These are phyloP conservation scores for Timandra comae DNA, from an alignment of 2,888 invertebrate genomes.

Conservation along the genomic window DNA sequence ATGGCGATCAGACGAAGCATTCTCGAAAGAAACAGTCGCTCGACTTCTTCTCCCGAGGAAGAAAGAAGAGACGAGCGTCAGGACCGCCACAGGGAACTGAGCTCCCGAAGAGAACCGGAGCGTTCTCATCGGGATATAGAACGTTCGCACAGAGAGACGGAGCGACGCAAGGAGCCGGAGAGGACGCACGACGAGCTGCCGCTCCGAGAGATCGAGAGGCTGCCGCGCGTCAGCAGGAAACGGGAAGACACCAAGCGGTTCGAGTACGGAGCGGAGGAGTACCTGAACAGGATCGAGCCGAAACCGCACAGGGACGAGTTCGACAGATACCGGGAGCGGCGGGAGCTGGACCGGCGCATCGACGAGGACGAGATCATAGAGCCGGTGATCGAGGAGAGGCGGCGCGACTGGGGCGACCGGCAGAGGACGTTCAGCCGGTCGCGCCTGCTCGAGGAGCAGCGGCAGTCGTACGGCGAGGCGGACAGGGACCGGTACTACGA, in stretches of 20 bases:
- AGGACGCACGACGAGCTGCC: slow-evolving; percentile 49
- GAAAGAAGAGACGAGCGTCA: slow-evolving; percentile 69
- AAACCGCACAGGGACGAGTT: slow-evolving; percentile 59
- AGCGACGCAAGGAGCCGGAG: slow-evolving; percentile 55
- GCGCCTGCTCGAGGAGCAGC: slow-evolving; percentile 63
- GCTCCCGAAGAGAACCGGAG: slow-evolving; percentile 64
- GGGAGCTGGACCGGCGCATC: slow-evolving; percentile 62
- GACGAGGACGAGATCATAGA: slow-evolving; percentile 69
- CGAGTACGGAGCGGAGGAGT: slow-evolving; percentile 66
- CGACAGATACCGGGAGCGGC: slow-evolving; percentile 58
- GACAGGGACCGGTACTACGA: slow-evolving; percentile 64
- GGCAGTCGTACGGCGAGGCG: slow-evolving; percentile 61
- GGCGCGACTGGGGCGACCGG: slow-evolving; percentile 62
- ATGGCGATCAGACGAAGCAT: slow-evolving; percentile 72
- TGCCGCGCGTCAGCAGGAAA: slow-evolving; percentile 63
- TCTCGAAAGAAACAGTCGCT: slow-evolving; percentile 70
- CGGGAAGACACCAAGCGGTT: slow-evolving; percentile 62
- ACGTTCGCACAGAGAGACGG: slow-evolving; percentile 46
- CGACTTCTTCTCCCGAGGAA: slow-evolving; percentile 74
- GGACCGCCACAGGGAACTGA: slow-evolving; percentile 59
- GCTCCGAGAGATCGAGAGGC: slow-evolving; percentile 61
- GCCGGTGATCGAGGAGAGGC: slow-evolving; percentile 60
- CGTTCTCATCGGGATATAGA: slow-evolving; percentile 66
- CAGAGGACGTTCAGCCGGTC: slow-evolving; percentile 69
- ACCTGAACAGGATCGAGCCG: slow-evolving; percentile 58